Evolutionary conservation across 2,888 invertebrate species (phyloP).

Genomic region (Acrobasis suavella): DNA sequence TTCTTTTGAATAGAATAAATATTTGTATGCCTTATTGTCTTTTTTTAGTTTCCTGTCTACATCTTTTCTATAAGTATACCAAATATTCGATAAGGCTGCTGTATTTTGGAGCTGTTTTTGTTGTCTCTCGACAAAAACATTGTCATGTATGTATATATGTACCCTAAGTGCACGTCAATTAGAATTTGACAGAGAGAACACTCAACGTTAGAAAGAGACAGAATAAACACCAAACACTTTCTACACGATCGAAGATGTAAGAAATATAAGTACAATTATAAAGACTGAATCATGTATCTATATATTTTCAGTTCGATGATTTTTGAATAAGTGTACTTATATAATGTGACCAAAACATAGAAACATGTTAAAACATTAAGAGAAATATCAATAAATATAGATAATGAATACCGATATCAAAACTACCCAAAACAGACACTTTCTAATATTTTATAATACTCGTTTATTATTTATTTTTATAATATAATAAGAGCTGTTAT

Average conservation of each 20-base stretch:
- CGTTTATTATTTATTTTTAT: background rate
- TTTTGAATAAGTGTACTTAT: background rate
- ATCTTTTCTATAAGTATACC: too few species aligned
- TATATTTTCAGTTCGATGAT: conserved; percentile 10
- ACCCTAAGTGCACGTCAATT: conserved; percentile 51
- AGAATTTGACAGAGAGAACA: conserved; percentile 48
- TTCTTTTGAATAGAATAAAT: background rate
- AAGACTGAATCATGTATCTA: conserved; percentile 21
- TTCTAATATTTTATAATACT: background rate
- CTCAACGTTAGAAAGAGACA: conserved; percentile 51
- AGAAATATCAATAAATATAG: conserved; percentile 10
- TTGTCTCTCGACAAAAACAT: background rate
- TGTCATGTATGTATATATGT: conserved; percentile 14
- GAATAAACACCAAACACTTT: conserved; percentile 48
- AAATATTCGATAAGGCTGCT: too few species aligned
- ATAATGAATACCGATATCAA: conserved; percentile 7
- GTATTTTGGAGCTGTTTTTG: too few species aligned
- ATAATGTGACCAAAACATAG: conserved; percentile 13
- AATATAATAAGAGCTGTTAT: conserved; percentile 7
- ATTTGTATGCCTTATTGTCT: background rate
- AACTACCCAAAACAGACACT: conserved; percentile 8
- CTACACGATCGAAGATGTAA: conserved; percentile 46
- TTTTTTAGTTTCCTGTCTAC: too few species aligned
- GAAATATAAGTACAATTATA: conserved; percentile 35
- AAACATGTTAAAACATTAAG: conserved; percentile 11